These are phyloP conservation scores for Centropus bengalensis DNA, from an alignment of 2,113 vertebrate genomes.

Conservation along the genomic window DNA sequence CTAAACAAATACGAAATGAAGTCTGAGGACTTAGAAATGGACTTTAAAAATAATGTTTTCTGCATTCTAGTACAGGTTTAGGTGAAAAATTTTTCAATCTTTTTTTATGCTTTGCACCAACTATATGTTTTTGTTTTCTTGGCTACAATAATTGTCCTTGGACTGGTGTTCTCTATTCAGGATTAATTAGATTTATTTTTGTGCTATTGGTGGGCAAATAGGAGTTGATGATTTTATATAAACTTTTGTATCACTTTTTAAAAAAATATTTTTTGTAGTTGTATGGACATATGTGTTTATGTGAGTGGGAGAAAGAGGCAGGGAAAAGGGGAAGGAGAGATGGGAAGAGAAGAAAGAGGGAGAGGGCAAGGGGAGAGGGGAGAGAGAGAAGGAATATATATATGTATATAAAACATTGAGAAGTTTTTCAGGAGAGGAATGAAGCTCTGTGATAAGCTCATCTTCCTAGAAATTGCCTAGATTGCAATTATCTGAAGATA, in stretches of 20 bases:
- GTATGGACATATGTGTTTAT: accelerated
- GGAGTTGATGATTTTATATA: not conserved
- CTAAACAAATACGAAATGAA: not conserved
- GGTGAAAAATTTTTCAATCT: not conserved
- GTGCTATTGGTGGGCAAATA: not conserved
- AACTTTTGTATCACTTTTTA: not conserved
- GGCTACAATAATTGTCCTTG: not conserved
- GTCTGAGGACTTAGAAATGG: not conserved
- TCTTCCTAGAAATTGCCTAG: not conserved
- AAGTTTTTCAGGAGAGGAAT: not conserved
- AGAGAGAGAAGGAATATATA: not conserved
- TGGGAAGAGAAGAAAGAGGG: too few relatives aligned
- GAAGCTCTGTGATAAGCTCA: not conserved
- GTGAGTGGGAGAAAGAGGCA: too few relatives aligned
- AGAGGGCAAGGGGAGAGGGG: too few relatives aligned
- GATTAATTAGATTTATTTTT: not conserved
- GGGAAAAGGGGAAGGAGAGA: too few relatives aligned
- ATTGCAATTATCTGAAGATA: not conserved
- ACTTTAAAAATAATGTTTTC: not conserved
- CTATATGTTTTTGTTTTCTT: not conserved
- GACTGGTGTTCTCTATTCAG: not conserved
- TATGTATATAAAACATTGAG: not conserved
- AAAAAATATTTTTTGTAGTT: not conserved
- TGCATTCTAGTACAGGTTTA: not conserved
- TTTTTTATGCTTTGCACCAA: not conserved